Base-by-base conservation (phyloP, 2,888 invertebrate genomes). In the Acrobasis repandana region DNA sequence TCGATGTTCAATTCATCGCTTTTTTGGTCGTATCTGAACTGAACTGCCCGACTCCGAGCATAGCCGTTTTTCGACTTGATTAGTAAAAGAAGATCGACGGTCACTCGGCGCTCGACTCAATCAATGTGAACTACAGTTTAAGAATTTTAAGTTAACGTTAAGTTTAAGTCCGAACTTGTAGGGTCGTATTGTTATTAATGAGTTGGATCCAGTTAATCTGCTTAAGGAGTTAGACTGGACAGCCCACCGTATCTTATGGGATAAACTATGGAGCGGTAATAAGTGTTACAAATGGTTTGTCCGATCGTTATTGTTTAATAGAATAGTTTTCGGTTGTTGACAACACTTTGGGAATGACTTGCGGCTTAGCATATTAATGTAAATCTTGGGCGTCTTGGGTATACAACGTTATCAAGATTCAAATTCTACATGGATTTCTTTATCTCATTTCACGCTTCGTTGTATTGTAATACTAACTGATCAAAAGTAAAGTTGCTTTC, bases 171-270 rank as follows among this genome's bases (percentile, higher is more conserved):
- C 64, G 67, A 54, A 54, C 54, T 54, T 54, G 38, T 54, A 38
- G 54, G 54, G 54, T 54, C 54, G 54, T 52, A 56, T 70, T 70
- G 69, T 77, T 82, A 87, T 84, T 83, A 80, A 86, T 81, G 77
- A 76, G 80, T 76, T 71, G 65, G 73, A 79, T 77, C 72, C 73
- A 68, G 74, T 73, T 84, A 88, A 87, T 86, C 87, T 76, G 65
- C 83, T 87, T 82, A 77, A 46, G 50, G 67, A 68, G 46, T 60
- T 56, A 72, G 48, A 76, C 75, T 80, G 86, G 79, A 73, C 80
- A 74, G 73, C 67, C 68, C 72, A 58, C 61, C 64, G 63, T 64
- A 67, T 70, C 71, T 77, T 71, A 65, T 48, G 61, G 69, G 72
- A 71, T 78, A 67, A 73, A 67, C 67, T 71, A 71, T 65, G 58